A percentile compares a stretch with the other conserved stretches of the same genome.
Conservation (phyloP, 2,113 vertebrate species). For the Alligator mississippiensis region DNA sequence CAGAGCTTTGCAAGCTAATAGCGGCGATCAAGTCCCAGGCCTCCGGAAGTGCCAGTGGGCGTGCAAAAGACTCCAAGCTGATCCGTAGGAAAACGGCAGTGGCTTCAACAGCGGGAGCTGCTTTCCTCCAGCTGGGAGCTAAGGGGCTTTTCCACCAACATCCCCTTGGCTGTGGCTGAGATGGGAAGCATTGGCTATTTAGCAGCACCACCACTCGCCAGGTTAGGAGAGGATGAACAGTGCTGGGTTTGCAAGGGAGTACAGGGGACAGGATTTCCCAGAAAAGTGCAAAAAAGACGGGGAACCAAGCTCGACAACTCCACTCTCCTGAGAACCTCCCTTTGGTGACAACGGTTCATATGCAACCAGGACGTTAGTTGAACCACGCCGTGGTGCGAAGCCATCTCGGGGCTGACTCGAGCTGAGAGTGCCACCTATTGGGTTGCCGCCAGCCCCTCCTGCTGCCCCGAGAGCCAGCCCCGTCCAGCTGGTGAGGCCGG, state of each 20-base stretch:
- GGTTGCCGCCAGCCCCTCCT: rapidly evolving
- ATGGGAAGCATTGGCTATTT: rapidly evolving
- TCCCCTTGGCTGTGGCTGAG: rapidly evolving
- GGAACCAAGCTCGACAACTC: background rate
- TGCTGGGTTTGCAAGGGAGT: rapidly evolving
- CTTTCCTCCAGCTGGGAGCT: background rate
- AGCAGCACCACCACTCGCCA: rapidly evolving
- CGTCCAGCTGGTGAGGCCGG: rapidly evolving
- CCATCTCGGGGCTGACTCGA: rapidly evolving
- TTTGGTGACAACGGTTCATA: background rate
- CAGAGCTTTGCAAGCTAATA: background rate
- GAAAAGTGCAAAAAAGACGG: background rate
- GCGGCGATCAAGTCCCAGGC: rapidly evolving
- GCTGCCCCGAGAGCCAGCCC: background rate
- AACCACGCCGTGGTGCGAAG: rapidly evolving
- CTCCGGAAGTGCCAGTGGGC: rapidly evolving
- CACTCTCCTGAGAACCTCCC: background rate
- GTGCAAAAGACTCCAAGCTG: rapidly evolving
- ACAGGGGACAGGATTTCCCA: rapidly evolving
- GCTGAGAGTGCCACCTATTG: background rate
- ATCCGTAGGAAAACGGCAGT: rapidly evolving
- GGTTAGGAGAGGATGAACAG: background rate
- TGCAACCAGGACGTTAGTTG: background rate
- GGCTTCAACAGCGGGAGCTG: background rate
- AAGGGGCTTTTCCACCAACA: background rate